Conservation (phyloP, 2,888 invertebrate genomes). For the Lepidonotus clava region DNA sequence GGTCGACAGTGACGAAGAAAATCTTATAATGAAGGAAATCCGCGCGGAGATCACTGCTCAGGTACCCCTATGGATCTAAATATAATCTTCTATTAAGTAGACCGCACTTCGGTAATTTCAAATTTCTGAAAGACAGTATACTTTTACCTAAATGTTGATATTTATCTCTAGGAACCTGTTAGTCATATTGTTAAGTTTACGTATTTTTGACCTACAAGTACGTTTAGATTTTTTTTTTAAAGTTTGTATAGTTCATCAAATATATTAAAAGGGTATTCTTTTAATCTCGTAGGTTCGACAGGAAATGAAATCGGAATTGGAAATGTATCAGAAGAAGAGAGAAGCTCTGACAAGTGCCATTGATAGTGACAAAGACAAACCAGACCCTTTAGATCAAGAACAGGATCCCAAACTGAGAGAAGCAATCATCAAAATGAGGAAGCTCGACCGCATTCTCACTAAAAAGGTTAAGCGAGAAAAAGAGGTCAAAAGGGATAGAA, state of each 20-base stretch:
- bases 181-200: neutral
- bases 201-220: too few species aligned
- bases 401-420: constrained; percentile 75
- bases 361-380: constrained; percentile 64
- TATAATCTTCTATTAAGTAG: too few species aligned
- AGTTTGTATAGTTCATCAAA: too few species aligned
- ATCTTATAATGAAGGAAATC: constrained; percentile 75
- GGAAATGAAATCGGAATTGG: constrained; percentile 77
- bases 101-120: too few species aligned
- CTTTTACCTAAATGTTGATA: too few species aligned
- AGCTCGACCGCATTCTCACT: constrained; percentile 75
- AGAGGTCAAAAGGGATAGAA: constrained; percentile 77
- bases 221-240: too few species aligned
- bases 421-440: constrained; percentile 78
- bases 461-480: constrained; percentile 75
- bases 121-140: too few species aligned
- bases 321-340: constrained; percentile 66
- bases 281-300: constrained; percentile 67
- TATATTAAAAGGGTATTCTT: too few species aligned
- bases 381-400: too few species aligned
- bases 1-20: constrained; percentile 78
- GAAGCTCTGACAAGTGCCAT: constrained; percentile 38
- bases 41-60: constrained; percentile 74
- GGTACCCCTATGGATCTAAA: too few species aligned
- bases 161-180: neutral